A percentile compares a stretch with the other conserved stretches of the same genome.
These are phyloP conservation scores for Siphlonurus alternatus DNA, from an alignment of 2,888 invertebrate species.

Conservation along the genomic window DNA sequence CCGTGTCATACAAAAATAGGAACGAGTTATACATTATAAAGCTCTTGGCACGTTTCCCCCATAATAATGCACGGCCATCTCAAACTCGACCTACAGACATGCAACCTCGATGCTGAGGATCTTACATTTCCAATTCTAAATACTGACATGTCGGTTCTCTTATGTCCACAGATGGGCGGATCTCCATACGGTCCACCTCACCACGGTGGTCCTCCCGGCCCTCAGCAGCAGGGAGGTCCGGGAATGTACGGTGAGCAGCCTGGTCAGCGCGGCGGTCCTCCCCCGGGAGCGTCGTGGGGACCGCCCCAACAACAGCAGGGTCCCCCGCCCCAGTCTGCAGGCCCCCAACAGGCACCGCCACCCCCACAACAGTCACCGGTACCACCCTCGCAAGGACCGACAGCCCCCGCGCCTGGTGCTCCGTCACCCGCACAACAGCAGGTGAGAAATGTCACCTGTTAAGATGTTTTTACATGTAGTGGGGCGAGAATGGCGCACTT, in stretches of 20 bases:
- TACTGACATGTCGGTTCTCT: no score
- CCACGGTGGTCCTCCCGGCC: conserved; percentile 23
- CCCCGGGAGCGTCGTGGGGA: conserved; percentile 33
- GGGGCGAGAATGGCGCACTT: no score
- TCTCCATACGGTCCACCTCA: conserved; percentile 24
- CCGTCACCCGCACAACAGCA: conserved; percentile 19
- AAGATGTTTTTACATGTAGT: neutral
- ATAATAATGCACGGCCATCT: no score
- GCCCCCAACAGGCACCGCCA: conserved; percentile 24
- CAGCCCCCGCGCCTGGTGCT: neutral
- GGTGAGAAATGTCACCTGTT: neutral
- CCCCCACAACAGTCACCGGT: conserved; percentile 20
- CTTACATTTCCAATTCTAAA: no score
- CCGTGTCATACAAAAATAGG: no score
- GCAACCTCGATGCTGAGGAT: no score
- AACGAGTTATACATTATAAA: no score
- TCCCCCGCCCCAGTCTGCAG: neutral
- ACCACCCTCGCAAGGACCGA: neutral
- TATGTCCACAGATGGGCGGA: conserved; percentile 15
- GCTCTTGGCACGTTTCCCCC: no score
- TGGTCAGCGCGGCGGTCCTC: conserved; percentile 24
- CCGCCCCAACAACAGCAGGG: conserved; percentile 30
- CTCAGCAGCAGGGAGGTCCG: conserved; percentile 18
- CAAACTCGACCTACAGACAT: no score
- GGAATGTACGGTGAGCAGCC: conserved; percentile 26